phyloP scores from a whole-genome alignment of 2,888 invertebrate genomes.

The Ptilodon capucinus region DNA sequence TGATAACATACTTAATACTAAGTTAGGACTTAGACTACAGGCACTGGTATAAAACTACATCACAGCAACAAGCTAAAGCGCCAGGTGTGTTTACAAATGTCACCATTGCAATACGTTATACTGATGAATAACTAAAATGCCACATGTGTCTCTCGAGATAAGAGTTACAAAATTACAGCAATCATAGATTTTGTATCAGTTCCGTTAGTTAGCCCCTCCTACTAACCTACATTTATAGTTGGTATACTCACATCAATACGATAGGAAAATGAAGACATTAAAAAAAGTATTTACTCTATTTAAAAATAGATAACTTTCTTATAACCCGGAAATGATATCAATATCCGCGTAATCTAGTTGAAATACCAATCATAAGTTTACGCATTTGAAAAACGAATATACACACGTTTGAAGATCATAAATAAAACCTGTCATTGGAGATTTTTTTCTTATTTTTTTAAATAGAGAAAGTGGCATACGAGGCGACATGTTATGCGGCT shows the following conservation, averaged over 20 bases:
- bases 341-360: neutral
- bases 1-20: too few species aligned
- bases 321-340: neutral
- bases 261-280: too few species aligned
- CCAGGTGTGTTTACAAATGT: constrained; percentile 36
- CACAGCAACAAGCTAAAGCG: constrained; percentile 38
- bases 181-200: too few species aligned
- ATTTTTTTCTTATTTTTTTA: constrained; percentile 40
- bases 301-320: too few species aligned
- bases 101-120: constrained; percentile 56
- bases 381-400: neutral
- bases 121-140: constrained; percentile 58
- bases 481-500: constrained; percentile 64
- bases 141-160: too few species aligned
- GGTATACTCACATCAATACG: too few species aligned
- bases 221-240: too few species aligned
- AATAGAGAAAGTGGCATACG: constrained; percentile 45
- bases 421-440: constrained; percentile 27
- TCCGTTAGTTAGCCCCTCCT: too few species aligned
- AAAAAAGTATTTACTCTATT: too few species aligned
- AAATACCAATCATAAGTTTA: neutral
- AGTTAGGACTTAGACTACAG: constrained; percentile 8
- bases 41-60: constrained; percentile 21
- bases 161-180: too few species aligned
- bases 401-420: constrained; percentile 21